A percentile compares a stretch with the other conserved stretches of the same genome.
These are phyloP conservation scores for Microcebus ravelobensis DNA, from an alignment of 2,113 vertebrate genomes.

Conservation along the genomic window DNA sequence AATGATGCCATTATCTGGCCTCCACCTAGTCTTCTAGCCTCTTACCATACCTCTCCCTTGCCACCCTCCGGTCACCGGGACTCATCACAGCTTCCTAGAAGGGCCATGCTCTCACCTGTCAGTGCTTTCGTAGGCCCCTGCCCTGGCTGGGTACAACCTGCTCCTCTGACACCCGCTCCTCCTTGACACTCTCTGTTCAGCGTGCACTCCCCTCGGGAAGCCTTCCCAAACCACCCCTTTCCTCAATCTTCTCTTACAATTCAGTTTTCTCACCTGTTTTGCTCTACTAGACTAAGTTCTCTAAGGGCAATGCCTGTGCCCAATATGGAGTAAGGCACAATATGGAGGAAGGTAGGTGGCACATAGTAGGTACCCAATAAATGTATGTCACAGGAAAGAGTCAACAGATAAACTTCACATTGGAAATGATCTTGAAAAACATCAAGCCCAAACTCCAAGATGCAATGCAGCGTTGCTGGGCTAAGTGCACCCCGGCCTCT, in stretches of 20 bases:
- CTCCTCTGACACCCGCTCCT: too few species aligned
- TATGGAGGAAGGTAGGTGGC: not conserved
- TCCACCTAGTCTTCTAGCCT: not conserved
- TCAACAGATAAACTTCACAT: not conserved
- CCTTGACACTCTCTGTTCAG: not conserved
- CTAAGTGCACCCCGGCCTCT: not conserved
- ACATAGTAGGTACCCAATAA: not conserved
- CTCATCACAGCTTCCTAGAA: not conserved
- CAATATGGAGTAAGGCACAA: not conserved
- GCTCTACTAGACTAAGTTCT: not conserved
- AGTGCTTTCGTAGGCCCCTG: rapidly evolving
- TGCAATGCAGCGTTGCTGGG: not conserved
- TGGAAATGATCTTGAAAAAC: not conserved
- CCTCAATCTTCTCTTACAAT: not conserved
- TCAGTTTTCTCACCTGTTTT: not conserved
- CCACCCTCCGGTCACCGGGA: not conserved
- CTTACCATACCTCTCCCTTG: not conserved
- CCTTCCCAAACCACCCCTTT: not conserved
- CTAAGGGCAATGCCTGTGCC: not conserved
- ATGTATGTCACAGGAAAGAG: not conserved
- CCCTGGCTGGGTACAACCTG: not conserved
- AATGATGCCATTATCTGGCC: not conserved
- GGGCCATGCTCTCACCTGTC: not conserved
- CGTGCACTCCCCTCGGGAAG: not conserved
- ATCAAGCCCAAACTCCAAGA: not conserved